These are phyloP conservation scores for Rattus norvegicus DNA, from an alignment of 2,113 vertebrate species.

Conservation along the genomic window GRCr8 NC_086038.1:7062001-7062500, in stretches of 20 bases:
- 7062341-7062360: too few relatives aligned
- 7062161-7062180: background rate
- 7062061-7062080: background rate
- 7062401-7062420: background rate
- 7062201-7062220: background rate
- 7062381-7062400: background rate
- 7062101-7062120: background rate
- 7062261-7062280: background rate
- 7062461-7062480: background rate
- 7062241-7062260: background rate
- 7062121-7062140: background rate
- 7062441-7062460: background rate
- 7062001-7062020: background rate
- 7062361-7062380: too few relatives aligned
- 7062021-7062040: background rate
- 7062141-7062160: conserved; percentile 26
- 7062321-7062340: too few relatives aligned
- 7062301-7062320: too few relatives aligned
- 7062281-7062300: too few relatives aligned
- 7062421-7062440: background rate
- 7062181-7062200: background rate
- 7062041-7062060: background rate
- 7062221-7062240: background rate
- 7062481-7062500: background rate
- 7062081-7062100: background rate